Base-by-base conservation (phyloP, 1,140 invertebrate genomes). In the Pararge aegeria region DNA sequence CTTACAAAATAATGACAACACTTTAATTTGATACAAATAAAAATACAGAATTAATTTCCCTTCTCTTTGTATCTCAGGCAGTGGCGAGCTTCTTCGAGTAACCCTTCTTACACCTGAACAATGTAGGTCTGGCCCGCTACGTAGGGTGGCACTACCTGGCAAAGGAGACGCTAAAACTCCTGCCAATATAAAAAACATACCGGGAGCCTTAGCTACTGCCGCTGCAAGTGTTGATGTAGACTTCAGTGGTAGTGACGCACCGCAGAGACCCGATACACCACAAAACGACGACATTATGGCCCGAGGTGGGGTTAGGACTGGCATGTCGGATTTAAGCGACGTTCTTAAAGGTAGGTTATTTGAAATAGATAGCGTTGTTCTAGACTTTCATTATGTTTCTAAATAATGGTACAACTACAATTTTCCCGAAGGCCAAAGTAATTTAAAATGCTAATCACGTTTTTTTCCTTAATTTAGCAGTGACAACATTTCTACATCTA, bases 151-250 rank as follows among this genome's bases (percentile, higher is more conserved):
- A 0, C 59, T 89, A 3, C 87, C 84, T 0, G 87, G 87, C 2
- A 93, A 93, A 81, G 90, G 91, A 1, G 87, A 90, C 38, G 62
- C 82, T 1, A 89, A 89, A 60, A 87, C 84, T 0, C 84, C 87
- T 5, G 84, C 84, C 3, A 89, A 87, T 57, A 87, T 87, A 9
- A 87, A 87, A 66, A 89, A 87, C 44, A 83, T 87, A 18, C 89
- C 91, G 0, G 92, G 92, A 51, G 94, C 91, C 0, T 79, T 98
- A 13, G 95, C 96, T 2, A 94, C 93, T n/a, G 94, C 95, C 0
- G 92, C 95, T 16, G 96, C 96, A 5, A 93, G 95, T 64, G 95
- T 98, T n/a, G 94, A 97, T 74, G 96, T 98, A 0, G 96, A 98
- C 82, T 98, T 98, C 70, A 94, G 94, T 60, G 93, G 94, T 9